Percentiles rank a stretch among this genome's conserved stretches.
Conservation (phyloP, 2,797 vertebrate species). For the Phrynocephalus guinanensis region DNA sequence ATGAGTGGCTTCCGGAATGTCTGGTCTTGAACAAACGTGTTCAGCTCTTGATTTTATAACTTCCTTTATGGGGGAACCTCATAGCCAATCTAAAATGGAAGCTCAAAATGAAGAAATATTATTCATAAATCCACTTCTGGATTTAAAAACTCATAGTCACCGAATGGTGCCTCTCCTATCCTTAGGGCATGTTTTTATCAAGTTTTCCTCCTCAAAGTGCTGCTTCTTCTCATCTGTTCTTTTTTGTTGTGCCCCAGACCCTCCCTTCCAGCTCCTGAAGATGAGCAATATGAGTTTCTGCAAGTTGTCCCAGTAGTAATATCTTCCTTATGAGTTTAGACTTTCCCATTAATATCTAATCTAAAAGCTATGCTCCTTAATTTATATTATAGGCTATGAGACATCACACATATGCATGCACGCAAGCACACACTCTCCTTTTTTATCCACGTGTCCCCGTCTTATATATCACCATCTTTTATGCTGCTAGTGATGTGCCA, state of each 20-base stretch:
- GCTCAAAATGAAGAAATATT: background rate
- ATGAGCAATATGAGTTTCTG: slow-evolving; percentile 18
- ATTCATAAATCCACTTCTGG: background rate
- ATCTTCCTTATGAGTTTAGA: slow-evolving; percentile 38
- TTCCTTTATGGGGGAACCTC: too few species aligned
- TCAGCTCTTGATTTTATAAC: too few species aligned
- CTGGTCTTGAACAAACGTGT: too few species aligned
- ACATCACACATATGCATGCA: slow-evolving; percentile 59
- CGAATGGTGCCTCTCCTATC: too few species aligned
- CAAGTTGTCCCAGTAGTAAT: slow-evolving; percentile 32
- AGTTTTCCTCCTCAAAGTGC: background rate
- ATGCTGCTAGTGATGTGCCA: slow-evolving; percentile 76
- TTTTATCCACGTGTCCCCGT: slow-evolving; percentile 66
- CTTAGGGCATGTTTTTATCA: too few species aligned
- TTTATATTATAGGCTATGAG: slow-evolving; percentile 67
- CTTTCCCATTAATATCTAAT: slow-evolving; percentile 46
- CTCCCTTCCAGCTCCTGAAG: background rate
- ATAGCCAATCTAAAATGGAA: background rate
- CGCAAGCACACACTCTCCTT: slow-evolving; percentile 68
- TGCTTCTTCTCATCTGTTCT: background rate
- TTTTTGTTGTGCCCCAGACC: background rate
- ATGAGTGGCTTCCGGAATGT: too few species aligned
- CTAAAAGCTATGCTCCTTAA: slow-evolving; percentile 62
- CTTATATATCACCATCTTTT: slow-evolving; percentile 68
- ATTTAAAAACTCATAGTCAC: background rate